These are phyloP conservation scores for Ancistrus triradiatus DNA, from an alignment of 2,113 vertebrate genomes.

Conservation along the genomic window DNA sequence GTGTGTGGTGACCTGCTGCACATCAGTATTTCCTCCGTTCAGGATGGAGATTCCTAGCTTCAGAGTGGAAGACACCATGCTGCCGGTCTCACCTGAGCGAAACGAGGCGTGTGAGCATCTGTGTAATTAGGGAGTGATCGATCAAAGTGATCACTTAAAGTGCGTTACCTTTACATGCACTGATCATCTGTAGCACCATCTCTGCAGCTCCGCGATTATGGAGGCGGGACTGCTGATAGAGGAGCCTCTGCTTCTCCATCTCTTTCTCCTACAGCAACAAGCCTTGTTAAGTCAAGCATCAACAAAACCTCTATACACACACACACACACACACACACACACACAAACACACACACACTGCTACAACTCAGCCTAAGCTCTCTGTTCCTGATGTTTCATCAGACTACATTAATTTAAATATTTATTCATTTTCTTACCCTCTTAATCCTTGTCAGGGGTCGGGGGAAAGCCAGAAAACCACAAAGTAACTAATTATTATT, in stretches of 20 bases:
- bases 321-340: not conserved
- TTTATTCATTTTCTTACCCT: too few species aligned
- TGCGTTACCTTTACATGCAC: slow-evolving; percentile 83
- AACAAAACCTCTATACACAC: not conserved
- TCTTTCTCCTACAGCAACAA: slow-evolving; percentile 78
- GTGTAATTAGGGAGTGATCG: too few species aligned
- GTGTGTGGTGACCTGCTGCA: slow-evolving; percentile 76
- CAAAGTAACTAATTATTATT: too few species aligned
- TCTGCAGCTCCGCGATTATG: slow-evolving; percentile 87
- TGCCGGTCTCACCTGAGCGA: slow-evolving; percentile 78
- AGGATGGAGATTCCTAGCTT: slow-evolving; percentile 92
- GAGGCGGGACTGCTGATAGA: slow-evolving; percentile 86
- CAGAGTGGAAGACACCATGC: slow-evolving; percentile 91
- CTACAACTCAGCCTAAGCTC: slow-evolving; percentile 46
- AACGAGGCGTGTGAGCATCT: not conserved
- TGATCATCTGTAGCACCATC: slow-evolving; percentile 95
- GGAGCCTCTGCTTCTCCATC: slow-evolving; percentile 87
- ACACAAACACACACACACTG: not conserved
- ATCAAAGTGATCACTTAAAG: not conserved
- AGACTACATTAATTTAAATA: too few species aligned
- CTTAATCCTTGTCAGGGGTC: too few species aligned
- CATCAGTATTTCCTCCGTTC: slow-evolving; percentile 84
- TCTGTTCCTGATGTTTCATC: not conserved
- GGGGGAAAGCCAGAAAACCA: too few species aligned
- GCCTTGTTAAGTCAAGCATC: slow-evolving; percentile 26